These are phyloP conservation scores for Caradrina clavipalpis DNA, from an alignment of 2,888 invertebrate genomes.

Conservation along the genomic window DNA sequence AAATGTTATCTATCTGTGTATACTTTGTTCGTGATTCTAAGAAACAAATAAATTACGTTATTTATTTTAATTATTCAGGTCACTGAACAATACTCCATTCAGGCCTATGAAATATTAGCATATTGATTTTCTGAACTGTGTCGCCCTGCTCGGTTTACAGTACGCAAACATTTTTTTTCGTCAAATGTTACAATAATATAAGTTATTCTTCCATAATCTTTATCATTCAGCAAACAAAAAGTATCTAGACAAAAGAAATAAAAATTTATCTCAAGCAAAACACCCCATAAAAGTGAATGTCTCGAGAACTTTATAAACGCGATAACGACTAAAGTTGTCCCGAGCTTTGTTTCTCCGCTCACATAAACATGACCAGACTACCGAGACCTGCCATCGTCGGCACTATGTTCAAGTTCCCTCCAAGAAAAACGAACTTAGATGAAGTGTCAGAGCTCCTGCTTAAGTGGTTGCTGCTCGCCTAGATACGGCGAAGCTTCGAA, in stretches of 20 bases:
- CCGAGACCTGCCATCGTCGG: constrained; percentile 67
- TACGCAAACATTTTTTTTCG: background rate
- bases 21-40: too few relatives aligned
- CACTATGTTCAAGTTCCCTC: constrained; percentile 33
- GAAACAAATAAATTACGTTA: background rate
- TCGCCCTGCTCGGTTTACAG: background rate
- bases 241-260: constrained; percentile 85
- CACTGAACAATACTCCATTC: background rate
- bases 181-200: background rate
- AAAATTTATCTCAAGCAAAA: constrained; percentile 89
- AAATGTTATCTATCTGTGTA: too few relatives aligned
- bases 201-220: constrained; percentile 56
- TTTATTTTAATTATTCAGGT: background rate
- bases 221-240: constrained; percentile 76
- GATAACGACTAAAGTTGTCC: constrained; percentile 90
- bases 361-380: constrained; percentile 83
- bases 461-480: constrained; percentile 81
- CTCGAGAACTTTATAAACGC: constrained; percentile 90
- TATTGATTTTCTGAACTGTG: background rate
- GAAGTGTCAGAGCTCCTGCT: constrained; percentile 76
- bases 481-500: constrained; percentile 86
- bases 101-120: background rate
- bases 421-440: constrained; percentile 60
- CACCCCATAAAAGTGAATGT: constrained; percentile 90
- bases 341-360: constrained; percentile 86